Conservation (phyloP, 2,888 invertebrate species). For the Drosophila putrida region DNA sequence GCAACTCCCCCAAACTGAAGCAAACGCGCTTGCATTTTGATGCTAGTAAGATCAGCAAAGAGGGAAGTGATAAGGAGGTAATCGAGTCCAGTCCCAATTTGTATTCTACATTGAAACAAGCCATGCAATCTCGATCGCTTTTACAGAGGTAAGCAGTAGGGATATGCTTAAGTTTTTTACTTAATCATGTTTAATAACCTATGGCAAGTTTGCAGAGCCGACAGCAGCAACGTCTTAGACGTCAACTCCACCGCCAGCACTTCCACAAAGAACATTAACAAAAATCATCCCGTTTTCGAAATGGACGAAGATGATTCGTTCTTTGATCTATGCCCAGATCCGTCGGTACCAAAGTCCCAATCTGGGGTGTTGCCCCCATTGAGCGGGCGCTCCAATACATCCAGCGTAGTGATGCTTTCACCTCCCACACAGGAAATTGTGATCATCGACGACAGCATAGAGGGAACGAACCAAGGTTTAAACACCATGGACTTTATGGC, state of each 20-base stretch:
- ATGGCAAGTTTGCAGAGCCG: conserved; percentile 73
- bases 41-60: conserved; percentile 8
- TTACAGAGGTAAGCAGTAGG: conserved; percentile 65
- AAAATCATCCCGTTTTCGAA: conserved; percentile 49
- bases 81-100: conserved; percentile 81
- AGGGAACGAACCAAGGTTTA: conserved; percentile 34
- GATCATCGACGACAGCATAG: conserved; percentile 78
- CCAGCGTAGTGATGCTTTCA: conserved; percentile 80
- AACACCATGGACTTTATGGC: conserved; percentile 78
- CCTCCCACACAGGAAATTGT: conserved; percentile 83
- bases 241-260: conserved; percentile 23
- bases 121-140: conserved; percentile 63
- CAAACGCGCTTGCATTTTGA: conserved; percentile 74
- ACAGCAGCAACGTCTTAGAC: conserved; percentile 49
- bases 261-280: conserved; percentile 5
- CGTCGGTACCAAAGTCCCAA: conserved; percentile 11
- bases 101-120: conserved; percentile 47
- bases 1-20: conserved; percentile 62
- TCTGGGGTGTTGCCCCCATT: conserved; percentile 32
- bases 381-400: conserved; percentile 40
- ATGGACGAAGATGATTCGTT: conserved; percentile 60
- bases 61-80: conserved; percentile 63
- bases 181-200: conserved; percentile 29
- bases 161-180: neutral
- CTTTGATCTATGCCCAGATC: conserved; percentile 43